Conservation (phyloP, 2,797 vertebrate species). For the Leuciscus waleckii region DNA sequence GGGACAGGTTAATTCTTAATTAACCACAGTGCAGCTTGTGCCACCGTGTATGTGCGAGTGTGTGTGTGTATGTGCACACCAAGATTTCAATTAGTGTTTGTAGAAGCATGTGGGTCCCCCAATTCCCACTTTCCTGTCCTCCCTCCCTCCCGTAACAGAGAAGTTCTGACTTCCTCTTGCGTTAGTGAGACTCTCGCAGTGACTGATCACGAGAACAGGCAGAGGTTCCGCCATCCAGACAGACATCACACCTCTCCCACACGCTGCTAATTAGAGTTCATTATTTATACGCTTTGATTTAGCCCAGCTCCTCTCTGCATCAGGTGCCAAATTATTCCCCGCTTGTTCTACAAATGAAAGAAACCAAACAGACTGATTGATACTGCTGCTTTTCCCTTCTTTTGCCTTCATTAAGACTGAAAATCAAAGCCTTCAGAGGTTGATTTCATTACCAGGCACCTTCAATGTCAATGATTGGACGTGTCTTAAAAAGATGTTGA, state of each 20-base stretch:
- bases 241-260: slow-evolving; percentile 79
- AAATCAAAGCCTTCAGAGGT: slow-evolving; percentile 74
- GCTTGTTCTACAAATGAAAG: slow-evolving; percentile 80
- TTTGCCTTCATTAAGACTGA: slow-evolving; percentile 63
- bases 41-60: slow-evolving; percentile 18
- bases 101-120: slow-evolving; percentile 66
- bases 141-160: slow-evolving; percentile 55
- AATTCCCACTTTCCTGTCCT: slow-evolving; percentile 51
- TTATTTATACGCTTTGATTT: slow-evolving; percentile 86
- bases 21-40: slow-evolving; percentile 63
- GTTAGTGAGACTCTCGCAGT: slow-evolving; percentile 70
- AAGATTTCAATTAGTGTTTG: slow-evolving; percentile 63
- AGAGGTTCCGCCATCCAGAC: slow-evolving; percentile 75
- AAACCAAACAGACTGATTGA: slow-evolving; percentile 78
- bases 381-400: slow-evolving; percentile 65
- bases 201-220: slow-evolving; percentile 73
- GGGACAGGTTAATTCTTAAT: slow-evolving; percentile 73
- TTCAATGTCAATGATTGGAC: slow-evolving; percentile 53
- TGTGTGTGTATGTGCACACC: slow-evolving; percentile 52
- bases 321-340: slow-evolving; percentile 75
- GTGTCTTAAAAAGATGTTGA: slow-evolving; percentile 33
- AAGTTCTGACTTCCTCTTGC: slow-evolving; percentile 72
- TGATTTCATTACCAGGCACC: slow-evolving; percentile 71
- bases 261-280: slow-evolving; percentile 83
- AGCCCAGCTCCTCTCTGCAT: slow-evolving; percentile 71